Evolutionary conservation across 2,113 vertebrate species (phyloP).

Genomic region (Dromaius novaehollandiae): DNA sequence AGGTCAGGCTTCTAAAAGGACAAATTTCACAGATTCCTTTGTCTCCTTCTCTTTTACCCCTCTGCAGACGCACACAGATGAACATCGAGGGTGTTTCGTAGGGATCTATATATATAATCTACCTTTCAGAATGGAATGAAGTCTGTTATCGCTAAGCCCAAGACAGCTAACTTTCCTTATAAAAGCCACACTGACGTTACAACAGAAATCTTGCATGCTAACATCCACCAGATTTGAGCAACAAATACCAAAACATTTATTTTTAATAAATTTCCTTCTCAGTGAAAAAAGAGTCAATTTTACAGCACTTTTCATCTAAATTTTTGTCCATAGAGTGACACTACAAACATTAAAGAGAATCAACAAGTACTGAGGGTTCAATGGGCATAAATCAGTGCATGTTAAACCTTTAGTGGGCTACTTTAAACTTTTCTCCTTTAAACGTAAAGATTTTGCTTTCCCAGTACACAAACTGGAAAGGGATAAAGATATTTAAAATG

Average conservation of each 20-base stretch:
- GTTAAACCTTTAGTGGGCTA: background rate
- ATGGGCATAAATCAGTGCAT: background rate
- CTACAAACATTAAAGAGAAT: background rate
- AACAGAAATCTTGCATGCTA: background rate
- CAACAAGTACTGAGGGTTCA: background rate
- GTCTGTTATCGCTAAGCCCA: too few relatives aligned
- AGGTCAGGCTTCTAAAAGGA: background rate
- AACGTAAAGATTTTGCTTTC: background rate
- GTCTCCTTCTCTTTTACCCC: background rate
- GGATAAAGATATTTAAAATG: background rate
- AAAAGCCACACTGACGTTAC: background rate
- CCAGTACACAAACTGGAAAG: background rate
- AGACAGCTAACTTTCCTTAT: too few relatives aligned
- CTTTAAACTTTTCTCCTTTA: background rate
- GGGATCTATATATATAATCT: background rate
- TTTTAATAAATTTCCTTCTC: background rate
- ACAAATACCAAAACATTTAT: background rate
- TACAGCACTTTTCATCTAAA: rapidly evolving
- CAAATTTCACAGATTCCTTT: background rate
- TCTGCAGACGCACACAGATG: background rate
- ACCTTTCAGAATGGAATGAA: too few relatives aligned
- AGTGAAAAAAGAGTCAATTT: background rate
- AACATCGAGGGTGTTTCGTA: background rate
- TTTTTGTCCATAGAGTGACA: background rate
- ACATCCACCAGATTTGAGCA: background rate